phyloP scores from a whole-genome alignment of 2,888 invertebrate genomes.

The Amblyjoppa fuscipennis region DNA sequence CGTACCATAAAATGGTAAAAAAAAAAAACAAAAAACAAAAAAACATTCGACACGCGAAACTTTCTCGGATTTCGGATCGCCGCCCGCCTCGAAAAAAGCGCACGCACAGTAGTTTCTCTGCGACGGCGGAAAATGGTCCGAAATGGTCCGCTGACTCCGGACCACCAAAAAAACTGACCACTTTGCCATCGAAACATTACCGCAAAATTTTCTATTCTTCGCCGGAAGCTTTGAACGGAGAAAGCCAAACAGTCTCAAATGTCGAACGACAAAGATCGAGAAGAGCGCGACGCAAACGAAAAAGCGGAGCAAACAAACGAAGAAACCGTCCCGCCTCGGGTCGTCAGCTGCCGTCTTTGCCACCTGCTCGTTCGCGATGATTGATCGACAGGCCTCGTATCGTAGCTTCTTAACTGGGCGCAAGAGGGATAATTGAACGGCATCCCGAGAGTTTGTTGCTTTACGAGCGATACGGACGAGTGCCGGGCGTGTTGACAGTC shows the following conservation, averaged over 20 bases:
- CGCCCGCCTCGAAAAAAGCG: background rate
- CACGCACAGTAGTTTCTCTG: background rate
- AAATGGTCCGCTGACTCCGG: no score
- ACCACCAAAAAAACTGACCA: no score
- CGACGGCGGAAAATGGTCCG: background rate
- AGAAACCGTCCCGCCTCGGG: background rate
- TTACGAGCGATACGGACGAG: constrained; percentile 5
- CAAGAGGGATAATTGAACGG: background rate
- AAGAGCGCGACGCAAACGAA: background rate
- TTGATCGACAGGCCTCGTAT: constrained; percentile 20
- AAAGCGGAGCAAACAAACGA: background rate
- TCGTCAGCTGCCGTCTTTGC: constrained; percentile 4
- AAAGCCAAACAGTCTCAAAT: background rate
- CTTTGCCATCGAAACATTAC: background rate
- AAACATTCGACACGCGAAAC: no score
- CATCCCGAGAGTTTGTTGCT: background rate
- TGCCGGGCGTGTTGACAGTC: constrained; percentile 43
- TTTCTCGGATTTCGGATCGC: constrained; percentile 6
- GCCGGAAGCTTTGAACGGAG: background rate
- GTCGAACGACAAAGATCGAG: background rate
- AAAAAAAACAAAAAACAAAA: no score
- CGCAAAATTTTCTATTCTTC: background rate
- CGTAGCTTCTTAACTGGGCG: background rate
- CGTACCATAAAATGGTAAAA: no score
- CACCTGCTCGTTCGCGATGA: constrained; percentile 28